A percentile compares a stretch with the other conserved stretches of the same genome.
phyloP scores from a whole-genome alignment of 2,888 invertebrate genomes.

The Aphidius colemani region DNA sequence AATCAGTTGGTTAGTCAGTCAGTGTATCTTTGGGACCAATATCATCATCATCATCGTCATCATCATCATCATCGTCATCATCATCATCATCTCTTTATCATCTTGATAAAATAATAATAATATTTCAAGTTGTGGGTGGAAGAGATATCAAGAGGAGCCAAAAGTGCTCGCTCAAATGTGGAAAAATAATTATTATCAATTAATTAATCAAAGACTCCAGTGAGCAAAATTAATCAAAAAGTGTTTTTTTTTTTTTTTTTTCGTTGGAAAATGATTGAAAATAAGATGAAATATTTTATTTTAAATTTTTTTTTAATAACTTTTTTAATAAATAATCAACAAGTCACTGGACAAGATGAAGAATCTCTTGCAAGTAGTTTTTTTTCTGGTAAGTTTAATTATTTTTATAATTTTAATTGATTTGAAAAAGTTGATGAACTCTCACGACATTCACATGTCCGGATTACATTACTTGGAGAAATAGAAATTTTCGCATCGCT shows the following conservation, averaged over 20 bases:
- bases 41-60: too few relatives aligned
- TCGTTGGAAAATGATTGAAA: constrained; percentile 3
- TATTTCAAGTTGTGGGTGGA: too few relatives aligned
- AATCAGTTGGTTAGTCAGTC: background rate
- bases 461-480: constrained; percentile 49
- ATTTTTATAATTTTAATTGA: background rate
- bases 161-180: background rate
- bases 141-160: background rate
- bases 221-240: background rate
- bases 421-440: too few relatives aligned
- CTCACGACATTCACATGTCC: constrained; percentile 2
- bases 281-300: constrained; percentile 31
- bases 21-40: background rate
- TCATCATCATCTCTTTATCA: too few relatives aligned
- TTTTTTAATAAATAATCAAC: constrained; percentile 36
- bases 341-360: constrained; percentile 62
- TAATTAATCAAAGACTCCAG: too few relatives aligned
- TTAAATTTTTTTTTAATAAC: constrained; percentile 43
- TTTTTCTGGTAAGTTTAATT: constrained; percentile 71
- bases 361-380: constrained; percentile 83
- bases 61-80: too few relatives aligned
- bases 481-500: constrained; percentile 52
- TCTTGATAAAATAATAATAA: too few relatives aligned
- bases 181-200: too few relatives aligned
- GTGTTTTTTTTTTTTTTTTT: background rate